Percentiles rank a stretch among this genome's conserved stretches.
These are phyloP conservation scores for Caenorhabditis plicata DNA, from an alignment of 2,888 invertebrate species.

Conservation along the genomic window DNA sequence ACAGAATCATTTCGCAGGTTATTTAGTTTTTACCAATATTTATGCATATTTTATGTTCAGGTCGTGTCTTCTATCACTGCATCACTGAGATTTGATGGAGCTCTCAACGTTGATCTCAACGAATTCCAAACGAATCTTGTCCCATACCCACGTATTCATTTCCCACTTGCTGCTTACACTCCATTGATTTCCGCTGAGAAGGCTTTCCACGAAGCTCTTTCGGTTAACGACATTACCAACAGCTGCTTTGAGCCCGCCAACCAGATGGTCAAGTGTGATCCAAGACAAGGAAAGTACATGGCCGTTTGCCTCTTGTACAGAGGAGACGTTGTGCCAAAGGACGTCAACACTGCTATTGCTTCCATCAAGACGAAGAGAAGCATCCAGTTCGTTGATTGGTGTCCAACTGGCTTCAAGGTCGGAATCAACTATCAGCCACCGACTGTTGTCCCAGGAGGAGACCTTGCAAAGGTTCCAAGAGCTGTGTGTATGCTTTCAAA, in stretches of 20 bases:
- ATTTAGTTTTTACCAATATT: neutral
- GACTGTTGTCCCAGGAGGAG: constrained; percentile 86
- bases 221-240: constrained; percentile 82
- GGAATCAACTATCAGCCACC: constrained; percentile 68
- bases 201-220: constrained; percentile 56
- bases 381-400: constrained; percentile 77
- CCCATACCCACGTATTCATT: constrained; percentile 89
- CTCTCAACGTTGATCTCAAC: constrained; percentile 82
- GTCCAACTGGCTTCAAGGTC: constrained; percentile 47
- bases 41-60: constrained; percentile 68
- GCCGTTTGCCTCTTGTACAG: constrained; percentile 69
- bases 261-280: constrained; percentile 85
- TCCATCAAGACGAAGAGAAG: constrained; percentile 88
- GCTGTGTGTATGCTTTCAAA: constrained; percentile 77
- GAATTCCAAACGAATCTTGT: constrained; percentile 74
- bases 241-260: constrained; percentile 83
- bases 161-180: constrained; percentile 75
- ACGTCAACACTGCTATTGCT: constrained; percentile 88
- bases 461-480: constrained; percentile 73
- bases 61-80: constrained; percentile 86
- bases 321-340: constrained; percentile 88
- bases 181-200: constrained; percentile 59
- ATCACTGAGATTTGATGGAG: constrained; percentile 85
- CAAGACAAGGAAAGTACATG: constrained; percentile 71
- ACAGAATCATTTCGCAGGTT: constrained; percentile 86